These are phyloP conservation scores for Alethe diademata DNA, from an alignment of 2,113 vertebrate species.

Conservation along the genomic window DNA sequence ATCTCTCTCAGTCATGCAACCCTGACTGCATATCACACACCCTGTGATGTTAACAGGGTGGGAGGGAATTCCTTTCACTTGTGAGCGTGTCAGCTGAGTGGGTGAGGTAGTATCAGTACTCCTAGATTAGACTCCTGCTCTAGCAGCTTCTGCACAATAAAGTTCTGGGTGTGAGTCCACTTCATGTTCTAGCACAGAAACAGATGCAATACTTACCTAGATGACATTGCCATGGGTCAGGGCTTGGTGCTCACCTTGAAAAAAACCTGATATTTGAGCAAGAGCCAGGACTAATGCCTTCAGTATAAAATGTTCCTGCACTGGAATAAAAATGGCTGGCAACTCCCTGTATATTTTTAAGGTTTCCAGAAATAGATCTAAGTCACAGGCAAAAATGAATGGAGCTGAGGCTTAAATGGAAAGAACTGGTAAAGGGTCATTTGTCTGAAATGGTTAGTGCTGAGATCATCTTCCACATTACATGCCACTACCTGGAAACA, in stretches of 20 bases:
- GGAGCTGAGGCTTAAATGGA: constrained; percentile 33
- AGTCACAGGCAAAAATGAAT: constrained; percentile 50
- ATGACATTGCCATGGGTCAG: neutral
- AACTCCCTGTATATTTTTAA: constrained; percentile 63
- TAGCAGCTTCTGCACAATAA: neutral
- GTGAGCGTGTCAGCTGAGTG: neutral
- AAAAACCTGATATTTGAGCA: neutral
- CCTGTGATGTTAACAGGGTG: neutral
- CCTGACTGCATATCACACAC: neutral
- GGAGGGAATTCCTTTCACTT: neutral
- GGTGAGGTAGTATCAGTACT: neutral
- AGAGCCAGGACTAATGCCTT: neutral
- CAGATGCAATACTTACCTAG: neutral
- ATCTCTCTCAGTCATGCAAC: neutral
- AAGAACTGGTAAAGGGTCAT: constrained; percentile 41
- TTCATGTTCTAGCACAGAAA: neutral
- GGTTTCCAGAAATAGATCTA: constrained; percentile 57
- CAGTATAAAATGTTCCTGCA: neutral
- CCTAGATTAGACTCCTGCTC: neutral
- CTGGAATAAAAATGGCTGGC: constrained; percentile 26
- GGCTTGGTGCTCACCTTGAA: neutral
- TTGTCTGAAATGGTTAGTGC: neutral
- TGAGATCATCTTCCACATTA: constrained; percentile 40
- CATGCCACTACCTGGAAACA: neutral
- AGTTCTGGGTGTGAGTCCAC: neutral